A percentile compares a stretch with the other conserved stretches of the same genome.
Conservation (phyloP, 2,113 vertebrate species). For the Pachypanchax playfairii region DNA sequence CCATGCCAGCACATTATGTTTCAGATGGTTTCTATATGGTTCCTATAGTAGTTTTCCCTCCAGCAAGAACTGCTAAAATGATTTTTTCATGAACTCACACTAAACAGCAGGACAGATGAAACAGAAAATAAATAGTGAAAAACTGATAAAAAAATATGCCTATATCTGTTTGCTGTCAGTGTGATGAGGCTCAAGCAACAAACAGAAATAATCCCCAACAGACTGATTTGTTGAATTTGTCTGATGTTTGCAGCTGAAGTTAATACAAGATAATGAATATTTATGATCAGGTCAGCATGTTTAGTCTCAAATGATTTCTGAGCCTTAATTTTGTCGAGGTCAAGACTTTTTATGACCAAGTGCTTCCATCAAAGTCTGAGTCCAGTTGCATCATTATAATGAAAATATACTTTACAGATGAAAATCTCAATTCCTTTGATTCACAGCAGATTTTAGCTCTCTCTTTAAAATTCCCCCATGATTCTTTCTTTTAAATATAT, state of each 20-base stretch:
- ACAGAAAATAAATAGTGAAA: slow-evolving; percentile 23
- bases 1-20: slow-evolving; percentile 37
- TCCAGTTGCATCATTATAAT: too few relatives aligned
- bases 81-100: slow-evolving; percentile 57
- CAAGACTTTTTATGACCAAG: slow-evolving; percentile 3
- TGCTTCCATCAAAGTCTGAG: too few relatives aligned
- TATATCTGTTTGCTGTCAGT: slow-evolving; percentile 21
- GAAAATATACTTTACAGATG: too few relatives aligned
- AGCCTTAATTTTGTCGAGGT: slow-evolving; percentile 28
- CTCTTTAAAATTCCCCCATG: too few relatives aligned
- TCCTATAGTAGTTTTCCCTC: slow-evolving; percentile 26
- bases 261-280: slow-evolving; percentile 39
- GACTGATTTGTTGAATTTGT: slow-evolving; percentile 17
- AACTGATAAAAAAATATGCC: slow-evolving; percentile 12
- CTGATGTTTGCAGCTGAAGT: background rate
- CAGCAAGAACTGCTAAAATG: slow-evolving; percentile 36
- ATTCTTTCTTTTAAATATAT: too few relatives aligned
- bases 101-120: slow-evolving; percentile 42
- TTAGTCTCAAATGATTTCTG: slow-evolving; percentile 10
- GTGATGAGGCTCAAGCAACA: slow-evolving; percentile 21
- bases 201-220: background rate
- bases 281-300: slow-evolving; percentile 30
- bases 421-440: too few relatives aligned
- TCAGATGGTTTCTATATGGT: slow-evolving; percentile 28
- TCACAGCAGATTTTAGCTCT: too few relatives aligned